Evolutionary conservation across 2,797 vertebrate genomes (phyloP), one percentile per base, ranked within the genome.

Genomic region (Cottoperca gobio): DNA sequence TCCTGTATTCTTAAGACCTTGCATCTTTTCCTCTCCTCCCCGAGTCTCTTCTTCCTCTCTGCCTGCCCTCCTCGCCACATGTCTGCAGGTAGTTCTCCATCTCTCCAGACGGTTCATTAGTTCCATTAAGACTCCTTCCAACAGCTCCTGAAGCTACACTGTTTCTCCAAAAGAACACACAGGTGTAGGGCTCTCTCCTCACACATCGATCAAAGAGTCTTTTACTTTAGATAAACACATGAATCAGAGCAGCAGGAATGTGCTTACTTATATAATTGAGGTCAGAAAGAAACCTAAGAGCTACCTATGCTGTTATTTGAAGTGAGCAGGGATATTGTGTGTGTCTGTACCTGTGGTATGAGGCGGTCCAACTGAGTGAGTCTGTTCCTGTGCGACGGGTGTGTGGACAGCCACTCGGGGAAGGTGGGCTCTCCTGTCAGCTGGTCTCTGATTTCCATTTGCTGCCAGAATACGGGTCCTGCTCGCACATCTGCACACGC

Each of bases 391-490:
- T 99, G 96, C 2, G 97, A 97, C 1, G 98, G 98, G 82, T 99
- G 98, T 4, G 98, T 99, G 76, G 97, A 99, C 46, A 99, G 91
- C 97, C 97, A 99, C 90, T 99, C 96, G 0, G 97, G 97, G 33
- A 96, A 2, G 70, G 54, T 91, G 21, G 90, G 90, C 37, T 95
- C 91, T 19, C 95, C 96, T 0, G 59, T 88, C 45, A 97, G 80
- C 63, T 69, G 83, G 42, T 97, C 95, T 48, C 75, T 76, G 59
- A 98, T 69, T 55, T 98, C 96, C 96, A 99, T 96, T 87, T 97
- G 96, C 86, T 96, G 95, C 98, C 98, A 99, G 88, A 99, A 98
- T 6, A 99, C 96, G 0, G 96, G 94, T 62, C 96, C 97, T 8
- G 97, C 96, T 90, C 98, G 92, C 74, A 99, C 96, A 26, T 99